Evolutionary conservation across 2,113 vertebrate species (phyloP), one percentile per base, ranked within the genome.

Genomic region (Epinephelus moara): DNA sequence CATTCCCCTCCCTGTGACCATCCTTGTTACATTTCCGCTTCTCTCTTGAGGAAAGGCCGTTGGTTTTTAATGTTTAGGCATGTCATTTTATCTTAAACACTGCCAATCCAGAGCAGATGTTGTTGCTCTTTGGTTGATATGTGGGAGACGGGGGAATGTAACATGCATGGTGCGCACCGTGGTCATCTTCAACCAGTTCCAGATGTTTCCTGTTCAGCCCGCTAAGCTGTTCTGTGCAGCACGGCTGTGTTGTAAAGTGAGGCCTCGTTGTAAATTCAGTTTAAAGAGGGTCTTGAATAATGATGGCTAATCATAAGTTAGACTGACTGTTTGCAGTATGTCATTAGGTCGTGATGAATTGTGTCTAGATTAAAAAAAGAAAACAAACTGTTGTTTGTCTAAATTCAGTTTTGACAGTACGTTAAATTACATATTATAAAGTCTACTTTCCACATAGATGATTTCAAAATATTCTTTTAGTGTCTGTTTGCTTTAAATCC

Each of bases 161-260:
- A 78, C 85, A 73, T 66, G 80, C 78, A 78, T 63, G 71, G 55
- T 75, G 61, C 79, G 72, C 80, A 40, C 53, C 63, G 37, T 53
- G 75, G 88, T 80, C 71, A 78, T 72, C 78, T 78, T 75, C 80
- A 70, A 69, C 60, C 64, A n/a, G 62, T 75, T 88, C 89, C 93
- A 95, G 91, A 91, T 94, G 93, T 93, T 94, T 94, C 87, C 91
- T 86, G 91, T 90, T 82, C 70, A 56, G 56, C 63, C 74, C 30
- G 72, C 84, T 57, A 50, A 80, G 66, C 87, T 56, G 69, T 75
- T 85, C 76, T 62, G 37, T 74, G 4, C 74, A 30, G 66, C 14
- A 15, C 37, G 37, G 59, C n/a, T 27, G 55, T 72, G 82, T 85
- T 74, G 79, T 84, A 72, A 92, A 87, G 45, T 52, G 67, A 88